Evolutionary conservation across 2,113 vertebrate species (phyloP).

Genomic region (Hemiscyllium ocellatum): DNA sequence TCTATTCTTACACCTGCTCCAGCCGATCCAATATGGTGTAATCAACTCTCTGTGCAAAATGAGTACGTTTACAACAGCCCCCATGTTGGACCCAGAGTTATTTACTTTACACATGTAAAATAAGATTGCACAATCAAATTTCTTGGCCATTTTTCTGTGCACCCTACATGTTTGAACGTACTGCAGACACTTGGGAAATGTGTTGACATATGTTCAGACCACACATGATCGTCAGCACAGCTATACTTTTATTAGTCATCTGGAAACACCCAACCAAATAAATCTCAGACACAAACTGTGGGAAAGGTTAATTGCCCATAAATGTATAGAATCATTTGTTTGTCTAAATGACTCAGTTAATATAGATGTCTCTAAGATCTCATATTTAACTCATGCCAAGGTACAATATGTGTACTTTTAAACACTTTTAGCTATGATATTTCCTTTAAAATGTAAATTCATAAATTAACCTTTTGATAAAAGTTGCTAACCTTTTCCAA

Average conservation of each 20-base stretch:
- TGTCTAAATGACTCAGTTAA: not conserved
- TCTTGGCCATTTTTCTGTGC: not conserved
- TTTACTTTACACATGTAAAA: not conserved
- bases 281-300: not conserved
- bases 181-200: not conserved
- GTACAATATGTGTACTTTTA: not conserved
- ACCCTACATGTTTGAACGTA: not conserved
- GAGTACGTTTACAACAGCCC: not conserved
- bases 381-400: not conserved
- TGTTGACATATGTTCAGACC: not conserved
- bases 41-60: not conserved
- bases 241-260: not conserved
- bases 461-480: not conserved
- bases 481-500: not conserved
- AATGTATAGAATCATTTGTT: not conserved
- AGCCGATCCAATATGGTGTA: not conserved
- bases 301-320: not conserved
- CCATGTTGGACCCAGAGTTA: not conserved
- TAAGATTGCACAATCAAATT: not conserved
- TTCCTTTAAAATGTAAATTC: not conserved
- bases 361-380: not conserved
- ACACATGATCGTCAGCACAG: not conserved
- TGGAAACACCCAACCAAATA: not conserved
- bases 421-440: not conserved
- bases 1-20: not conserved